Conservation (phyloP, 1,140 invertebrate species). For the Leptinotarsa texana region DNA sequence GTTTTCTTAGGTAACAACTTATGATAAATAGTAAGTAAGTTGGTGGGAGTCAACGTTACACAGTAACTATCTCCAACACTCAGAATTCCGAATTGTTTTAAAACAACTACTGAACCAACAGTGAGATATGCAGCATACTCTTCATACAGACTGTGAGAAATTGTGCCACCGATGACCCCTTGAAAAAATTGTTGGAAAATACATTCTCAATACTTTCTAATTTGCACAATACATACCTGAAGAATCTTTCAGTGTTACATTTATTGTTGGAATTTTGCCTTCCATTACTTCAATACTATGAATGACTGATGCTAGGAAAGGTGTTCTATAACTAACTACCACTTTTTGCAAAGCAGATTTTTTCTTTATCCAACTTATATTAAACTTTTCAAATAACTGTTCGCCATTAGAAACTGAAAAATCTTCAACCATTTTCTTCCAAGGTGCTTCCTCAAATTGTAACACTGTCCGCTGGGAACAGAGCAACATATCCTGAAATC, state of each 20-base stretch:
- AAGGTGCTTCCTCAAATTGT: slow-evolving; percentile 31
- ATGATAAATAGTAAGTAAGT: slow-evolving; percentile 35
- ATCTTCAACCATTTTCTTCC: slow-evolving; percentile 36
- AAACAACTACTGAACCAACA: slow-evolving; percentile 35
- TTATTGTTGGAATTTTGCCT: slow-evolving; percentile 33
- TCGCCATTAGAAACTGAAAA: slow-evolving; percentile 17
- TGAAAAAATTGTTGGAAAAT: slow-evolving; percentile 25
- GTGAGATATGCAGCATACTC: slow-evolving; percentile 26
- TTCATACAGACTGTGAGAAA: slow-evolving; percentile 36
- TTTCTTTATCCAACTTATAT: slow-evolving; percentile 43
- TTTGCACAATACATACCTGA: slow-evolving; percentile 31
- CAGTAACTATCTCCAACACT: slow-evolving; percentile 34
- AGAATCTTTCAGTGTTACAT: slow-evolving; percentile 37
- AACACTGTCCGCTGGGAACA: slow-evolving; percentile 31
- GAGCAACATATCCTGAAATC: slow-evolving; percentile 18
- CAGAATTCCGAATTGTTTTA: slow-evolving; percentile 36
- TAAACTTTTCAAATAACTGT: slow-evolving; percentile 37
- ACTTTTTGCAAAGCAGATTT: slow-evolving; percentile 25
- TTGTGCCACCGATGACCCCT: slow-evolving; percentile 38
- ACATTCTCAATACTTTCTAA: not conserved
- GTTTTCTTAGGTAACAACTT: not conserved
- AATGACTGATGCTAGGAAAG: slow-evolving; percentile 40
- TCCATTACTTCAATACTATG: slow-evolving; percentile 31
- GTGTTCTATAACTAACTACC: slow-evolving; percentile 33
- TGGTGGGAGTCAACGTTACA: slow-evolving; percentile 37